Evolutionary conservation across 2,113 vertebrate species (phyloP).

Genomic region (Pygathrix nemaeus): DNA sequence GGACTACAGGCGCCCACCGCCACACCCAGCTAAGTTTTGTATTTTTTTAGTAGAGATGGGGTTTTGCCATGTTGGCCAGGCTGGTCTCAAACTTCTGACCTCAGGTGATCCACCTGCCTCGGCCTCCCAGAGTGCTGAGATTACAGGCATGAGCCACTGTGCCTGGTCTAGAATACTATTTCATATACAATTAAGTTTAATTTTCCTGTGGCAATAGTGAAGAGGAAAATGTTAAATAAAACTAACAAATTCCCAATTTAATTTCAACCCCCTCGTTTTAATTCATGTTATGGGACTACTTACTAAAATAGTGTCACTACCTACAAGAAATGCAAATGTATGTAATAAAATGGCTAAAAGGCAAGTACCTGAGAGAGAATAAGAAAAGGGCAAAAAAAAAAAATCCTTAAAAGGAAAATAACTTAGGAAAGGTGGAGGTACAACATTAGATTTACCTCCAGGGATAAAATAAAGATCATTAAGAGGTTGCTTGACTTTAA

Average conservation of each 20-base stretch:
- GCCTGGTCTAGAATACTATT: background rate
- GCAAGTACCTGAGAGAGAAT: background rate
- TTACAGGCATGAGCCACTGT: too few species aligned
- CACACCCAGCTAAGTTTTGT: too few species aligned
- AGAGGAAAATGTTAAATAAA: conserved; percentile 44
- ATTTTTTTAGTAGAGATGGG: too few species aligned
- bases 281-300: conserved; percentile 13
- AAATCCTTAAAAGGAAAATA: background rate
- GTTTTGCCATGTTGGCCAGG: too few species aligned
- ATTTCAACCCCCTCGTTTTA: conserved; percentile 27
- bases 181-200: conserved; percentile 45
- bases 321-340: conserved; percentile 27
- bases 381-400: background rate
- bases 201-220: background rate
- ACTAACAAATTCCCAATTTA: conserved; percentile 53
- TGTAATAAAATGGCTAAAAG: conserved; percentile 30
- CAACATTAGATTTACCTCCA: background rate
- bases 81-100: too few species aligned
- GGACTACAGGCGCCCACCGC: too few species aligned
- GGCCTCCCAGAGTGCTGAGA: too few species aligned
- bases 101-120: too few species aligned
- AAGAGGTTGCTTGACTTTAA: background rate
- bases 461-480: conserved; percentile 41
- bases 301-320: background rate
- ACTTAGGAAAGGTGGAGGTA: background rate